phyloP scores from a whole-genome alignment of 2,113 vertebrate genomes.

The Mobula birostris region DNA sequence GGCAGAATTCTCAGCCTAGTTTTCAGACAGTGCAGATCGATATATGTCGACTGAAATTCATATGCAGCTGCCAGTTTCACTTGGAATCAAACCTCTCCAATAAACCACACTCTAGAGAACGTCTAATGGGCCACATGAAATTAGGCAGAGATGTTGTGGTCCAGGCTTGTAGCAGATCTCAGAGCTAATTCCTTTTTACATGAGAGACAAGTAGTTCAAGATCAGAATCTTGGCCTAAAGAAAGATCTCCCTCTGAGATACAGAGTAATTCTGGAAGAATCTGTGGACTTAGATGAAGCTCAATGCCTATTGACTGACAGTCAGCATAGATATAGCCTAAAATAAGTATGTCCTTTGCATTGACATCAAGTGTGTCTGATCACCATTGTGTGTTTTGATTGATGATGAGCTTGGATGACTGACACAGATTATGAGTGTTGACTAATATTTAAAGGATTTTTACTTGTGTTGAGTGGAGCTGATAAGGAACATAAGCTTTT shows the following conservation, averaged over 20 bases:
- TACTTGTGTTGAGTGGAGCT: too few relatives aligned
- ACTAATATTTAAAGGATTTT: too few relatives aligned
- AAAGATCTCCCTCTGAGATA: not conserved
- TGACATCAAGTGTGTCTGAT: too few relatives aligned
- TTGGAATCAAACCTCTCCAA: not conserved
- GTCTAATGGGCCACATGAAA: not conserved
- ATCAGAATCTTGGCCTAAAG: not conserved
- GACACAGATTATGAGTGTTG: too few relatives aligned
- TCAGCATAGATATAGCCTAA: too few relatives aligned
- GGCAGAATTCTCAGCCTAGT: too few relatives aligned
- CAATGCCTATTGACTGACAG: not conserved
- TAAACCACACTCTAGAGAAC: conserved; percentile 11
- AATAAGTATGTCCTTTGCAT: too few relatives aligned
- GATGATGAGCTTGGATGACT: too few relatives aligned
- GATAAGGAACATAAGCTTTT: too few relatives aligned
- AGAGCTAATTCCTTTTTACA: not conserved
- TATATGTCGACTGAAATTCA: not conserved
- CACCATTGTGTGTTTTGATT: too few relatives aligned
- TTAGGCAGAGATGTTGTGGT: not conserved
- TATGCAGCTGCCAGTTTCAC: not conserved
- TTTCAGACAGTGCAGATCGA: not conserved
- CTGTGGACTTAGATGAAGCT: not conserved
- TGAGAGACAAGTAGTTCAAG: not conserved
- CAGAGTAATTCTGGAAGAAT: not conserved
- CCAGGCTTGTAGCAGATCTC: not conserved